These are phyloP conservation scores for Rhinopithecus roxellana DNA, from an alignment of 2,113 vertebrate species.

Conservation along the genomic window DNA sequence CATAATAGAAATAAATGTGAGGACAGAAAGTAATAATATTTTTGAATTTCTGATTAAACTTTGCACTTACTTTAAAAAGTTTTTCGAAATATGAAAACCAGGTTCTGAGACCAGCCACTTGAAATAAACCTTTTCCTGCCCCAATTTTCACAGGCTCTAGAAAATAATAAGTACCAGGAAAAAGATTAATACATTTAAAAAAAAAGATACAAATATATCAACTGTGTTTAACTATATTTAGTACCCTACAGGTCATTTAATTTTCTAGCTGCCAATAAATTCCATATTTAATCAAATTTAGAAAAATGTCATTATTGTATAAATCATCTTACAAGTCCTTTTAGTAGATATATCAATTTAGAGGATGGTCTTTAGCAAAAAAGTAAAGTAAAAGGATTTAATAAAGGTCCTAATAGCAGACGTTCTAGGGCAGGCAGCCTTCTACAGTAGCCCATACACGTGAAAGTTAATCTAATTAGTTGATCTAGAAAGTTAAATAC, in stretches of 20 bases:
- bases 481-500: background rate
- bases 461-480: background rate
- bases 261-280: background rate
- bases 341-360: background rate
- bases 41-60: background rate
- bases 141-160: background rate
- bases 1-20: background rate
- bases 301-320: background rate
- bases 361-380: background rate
- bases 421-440: no score
- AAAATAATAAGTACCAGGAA: background rate
- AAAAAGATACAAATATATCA: background rate
- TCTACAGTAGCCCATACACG: background rate
- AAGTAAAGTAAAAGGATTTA: background rate
- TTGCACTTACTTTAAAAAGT: background rate
- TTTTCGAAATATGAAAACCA: background rate
- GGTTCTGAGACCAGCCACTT: background rate
- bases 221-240: background rate
- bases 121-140: background rate
- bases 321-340: background rate
- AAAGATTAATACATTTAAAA: background rate
- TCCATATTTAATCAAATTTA: background rate
- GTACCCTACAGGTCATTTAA: background rate
- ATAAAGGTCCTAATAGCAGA: background rate
- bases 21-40: background rate